These are phyloP conservation scores for Aphelenchoides besseyi DNA, from an alignment of 1,140 invertebrate species.

Conservation along the genomic window DNA sequence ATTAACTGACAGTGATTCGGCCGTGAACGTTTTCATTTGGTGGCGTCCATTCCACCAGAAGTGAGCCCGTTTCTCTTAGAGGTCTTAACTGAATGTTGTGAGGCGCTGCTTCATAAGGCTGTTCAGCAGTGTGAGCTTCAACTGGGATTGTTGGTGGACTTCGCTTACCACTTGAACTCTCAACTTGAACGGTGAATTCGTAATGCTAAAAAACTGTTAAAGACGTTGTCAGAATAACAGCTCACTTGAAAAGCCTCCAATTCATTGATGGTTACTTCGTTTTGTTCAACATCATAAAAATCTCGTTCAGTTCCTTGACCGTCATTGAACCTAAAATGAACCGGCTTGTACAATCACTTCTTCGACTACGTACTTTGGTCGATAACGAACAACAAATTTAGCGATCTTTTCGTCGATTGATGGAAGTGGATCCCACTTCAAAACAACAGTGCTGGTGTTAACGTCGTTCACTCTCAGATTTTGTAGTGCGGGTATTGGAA, in stretches of 20 bases:
- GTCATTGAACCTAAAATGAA: conserved; percentile 3
- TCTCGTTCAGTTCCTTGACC: neutral
- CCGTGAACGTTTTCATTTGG: conserved; percentile 87
- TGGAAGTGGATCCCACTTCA: conserved; percentile 35
- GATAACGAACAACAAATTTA: conserved; percentile 42
- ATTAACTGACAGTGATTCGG: conserved; percentile 75
- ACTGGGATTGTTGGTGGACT: conserved; percentile 79
- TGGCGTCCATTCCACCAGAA: conserved; percentile 93
- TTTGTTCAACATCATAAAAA: conserved; percentile 8
- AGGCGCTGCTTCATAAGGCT: conserved; percentile 89
- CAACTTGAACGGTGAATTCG: conserved; percentile 89
- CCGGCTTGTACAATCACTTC: neutral
- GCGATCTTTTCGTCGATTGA: conserved; percentile 34
- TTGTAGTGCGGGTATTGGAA: conserved; percentile 37
- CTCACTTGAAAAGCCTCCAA: conserved; percentile 2
- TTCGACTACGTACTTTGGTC: conserved; percentile 41
- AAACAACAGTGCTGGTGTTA: conserved; percentile 29
- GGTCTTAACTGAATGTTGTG: conserved; percentile 85
- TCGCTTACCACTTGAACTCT: conserved; percentile 80
- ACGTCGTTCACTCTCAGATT: conserved; percentile 34
- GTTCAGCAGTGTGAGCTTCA: conserved; percentile 84
- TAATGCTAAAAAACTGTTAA: conserved; percentile 69
- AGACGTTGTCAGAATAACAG: neutral
- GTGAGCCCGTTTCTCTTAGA: conserved; percentile 74
- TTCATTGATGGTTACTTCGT: neutral